These are phyloP conservation scores for Vanacampus margaritifer DNA, from an alignment of 2,113 vertebrate genomes.

Conservation along the genomic window DNA sequence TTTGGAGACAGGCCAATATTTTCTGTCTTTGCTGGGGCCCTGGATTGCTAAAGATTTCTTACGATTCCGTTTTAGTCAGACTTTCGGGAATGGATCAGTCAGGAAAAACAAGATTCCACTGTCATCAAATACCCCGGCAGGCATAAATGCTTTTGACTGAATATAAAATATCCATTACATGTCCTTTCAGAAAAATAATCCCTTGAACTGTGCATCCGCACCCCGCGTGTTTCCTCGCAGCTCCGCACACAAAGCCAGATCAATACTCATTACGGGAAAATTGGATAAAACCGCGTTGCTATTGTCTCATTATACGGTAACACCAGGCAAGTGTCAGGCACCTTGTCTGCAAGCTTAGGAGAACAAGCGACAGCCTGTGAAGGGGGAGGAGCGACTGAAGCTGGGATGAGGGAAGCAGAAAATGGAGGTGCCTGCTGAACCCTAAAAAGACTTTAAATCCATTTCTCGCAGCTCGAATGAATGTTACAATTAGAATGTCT, in stretches of 20 bases:
- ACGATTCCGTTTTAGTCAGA: too few relatives aligned
- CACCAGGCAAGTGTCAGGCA: constrained; percentile 22
- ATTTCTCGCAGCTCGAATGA: neutral
- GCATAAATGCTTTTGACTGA: too few relatives aligned
- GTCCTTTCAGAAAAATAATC: neutral
- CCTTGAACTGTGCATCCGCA: neutral
- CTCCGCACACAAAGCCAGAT: constrained; percentile 24
- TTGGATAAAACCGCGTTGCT: constrained; percentile 24
- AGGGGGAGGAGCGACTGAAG: constrained; percentile 24
- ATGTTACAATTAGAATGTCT: neutral
- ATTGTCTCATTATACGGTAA: constrained; percentile 52
- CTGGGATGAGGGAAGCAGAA: constrained; percentile 16
- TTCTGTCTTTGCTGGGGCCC: too few relatives aligned
- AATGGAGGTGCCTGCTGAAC: constrained; percentile 6
- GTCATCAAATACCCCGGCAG: too few relatives aligned
- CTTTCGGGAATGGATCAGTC: too few relatives aligned
- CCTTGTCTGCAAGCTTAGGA: constrained; percentile 37
- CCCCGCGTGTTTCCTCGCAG: neutral
- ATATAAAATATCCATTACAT: too few relatives aligned
- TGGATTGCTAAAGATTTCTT: too few relatives aligned
- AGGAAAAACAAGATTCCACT: too few relatives aligned
- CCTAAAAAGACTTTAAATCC: constrained; percentile 3
- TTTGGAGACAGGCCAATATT: too few relatives aligned
- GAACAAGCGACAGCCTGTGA: constrained; percentile 35
- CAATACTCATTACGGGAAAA: constrained; percentile 32